A percentile compares a stretch with the other conserved stretches of the same genome.
Conservation (phyloP, 2,113 vertebrate genomes). For the Oreocharis arfaki region DNA sequence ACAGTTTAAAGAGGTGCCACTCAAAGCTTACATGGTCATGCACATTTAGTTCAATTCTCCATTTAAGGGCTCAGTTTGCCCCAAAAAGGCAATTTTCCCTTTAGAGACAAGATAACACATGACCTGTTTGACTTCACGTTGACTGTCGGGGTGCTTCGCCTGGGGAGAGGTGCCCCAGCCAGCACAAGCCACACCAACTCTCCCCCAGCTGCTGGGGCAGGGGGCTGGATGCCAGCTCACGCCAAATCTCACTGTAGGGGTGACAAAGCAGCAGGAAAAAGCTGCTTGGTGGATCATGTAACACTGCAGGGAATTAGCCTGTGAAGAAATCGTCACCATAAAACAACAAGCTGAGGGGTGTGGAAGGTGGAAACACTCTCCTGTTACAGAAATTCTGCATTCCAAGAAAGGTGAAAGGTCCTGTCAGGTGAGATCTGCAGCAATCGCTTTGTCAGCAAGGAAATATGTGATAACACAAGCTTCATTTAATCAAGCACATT, state of each 20-base stretch:
- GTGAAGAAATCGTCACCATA: neutral
- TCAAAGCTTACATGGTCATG: neutral
- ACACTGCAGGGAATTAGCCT: neutral
- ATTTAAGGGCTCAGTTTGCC: neutral
- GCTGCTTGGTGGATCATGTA: neutral
- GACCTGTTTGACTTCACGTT: neutral
- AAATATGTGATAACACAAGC: neutral
- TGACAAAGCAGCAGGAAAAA: neutral
- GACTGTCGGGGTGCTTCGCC: neutral
- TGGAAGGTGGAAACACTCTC: neutral
- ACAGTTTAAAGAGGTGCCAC: neutral
- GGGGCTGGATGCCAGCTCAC: neutral
- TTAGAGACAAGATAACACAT: neutral
- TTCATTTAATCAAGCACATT: neutral
- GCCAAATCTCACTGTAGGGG: neutral
- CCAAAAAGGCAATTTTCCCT: neutral
- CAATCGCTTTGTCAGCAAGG: neutral
- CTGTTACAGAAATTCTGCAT: constrained; percentile 17
- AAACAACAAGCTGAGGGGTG: neutral
- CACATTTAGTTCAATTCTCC: neutral
- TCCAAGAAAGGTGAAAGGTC: neutral
- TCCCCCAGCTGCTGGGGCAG: neutral
- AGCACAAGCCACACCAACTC: neutral
- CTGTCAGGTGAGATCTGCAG: neutral
- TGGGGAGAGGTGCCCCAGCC: neutral